Evolutionary conservation across 1,140 invertebrate genomes (phyloP).

Genomic region (Tetramorium simillimum): DNA sequence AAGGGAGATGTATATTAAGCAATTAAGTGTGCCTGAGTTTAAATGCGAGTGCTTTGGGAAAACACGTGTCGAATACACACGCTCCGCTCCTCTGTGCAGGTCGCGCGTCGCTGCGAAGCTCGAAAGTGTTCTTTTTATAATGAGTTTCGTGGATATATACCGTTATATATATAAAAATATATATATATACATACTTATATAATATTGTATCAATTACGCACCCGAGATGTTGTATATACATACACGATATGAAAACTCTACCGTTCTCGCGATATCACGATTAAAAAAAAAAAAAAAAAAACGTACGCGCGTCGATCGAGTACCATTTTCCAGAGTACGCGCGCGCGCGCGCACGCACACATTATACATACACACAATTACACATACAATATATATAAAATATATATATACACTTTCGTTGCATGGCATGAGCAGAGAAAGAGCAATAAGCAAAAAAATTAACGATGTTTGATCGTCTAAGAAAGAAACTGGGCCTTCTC

Average conservation of each 20-base stretch:
- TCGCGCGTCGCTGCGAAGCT: conserved; percentile 62
- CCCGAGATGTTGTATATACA: conserved; percentile 46
- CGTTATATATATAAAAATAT: conserved; percentile 56
- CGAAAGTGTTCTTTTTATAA: conserved; percentile 67
- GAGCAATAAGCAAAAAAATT: conserved; percentile 45
- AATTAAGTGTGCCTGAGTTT: conserved; percentile 12
- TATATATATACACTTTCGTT: background rate
- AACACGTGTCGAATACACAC: conserved; percentile 27
- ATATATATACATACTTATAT: conserved; percentile 31
- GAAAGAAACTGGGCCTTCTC: background rate
- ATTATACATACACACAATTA: background rate
- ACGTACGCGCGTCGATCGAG: background rate
- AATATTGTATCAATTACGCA: conserved; percentile 54
- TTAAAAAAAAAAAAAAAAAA: too few species aligned
- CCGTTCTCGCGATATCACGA: background rate
- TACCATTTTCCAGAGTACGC: conserved; percentile 13
- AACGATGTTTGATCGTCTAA: background rate
- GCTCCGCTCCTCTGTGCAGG: conserved; percentile 30
- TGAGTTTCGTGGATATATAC: conserved; percentile 66
- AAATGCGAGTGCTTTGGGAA: conserved; percentile 42
- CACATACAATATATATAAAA: background rate
- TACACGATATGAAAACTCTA: conserved; percentile 14
- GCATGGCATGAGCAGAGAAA: background rate
- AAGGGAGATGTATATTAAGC: conserved; percentile 41
- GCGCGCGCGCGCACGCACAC: background rate